Evolutionary conservation across 2,888 invertebrate genomes (phyloP).

Genomic region (Agrotis exclamationis): DNA sequence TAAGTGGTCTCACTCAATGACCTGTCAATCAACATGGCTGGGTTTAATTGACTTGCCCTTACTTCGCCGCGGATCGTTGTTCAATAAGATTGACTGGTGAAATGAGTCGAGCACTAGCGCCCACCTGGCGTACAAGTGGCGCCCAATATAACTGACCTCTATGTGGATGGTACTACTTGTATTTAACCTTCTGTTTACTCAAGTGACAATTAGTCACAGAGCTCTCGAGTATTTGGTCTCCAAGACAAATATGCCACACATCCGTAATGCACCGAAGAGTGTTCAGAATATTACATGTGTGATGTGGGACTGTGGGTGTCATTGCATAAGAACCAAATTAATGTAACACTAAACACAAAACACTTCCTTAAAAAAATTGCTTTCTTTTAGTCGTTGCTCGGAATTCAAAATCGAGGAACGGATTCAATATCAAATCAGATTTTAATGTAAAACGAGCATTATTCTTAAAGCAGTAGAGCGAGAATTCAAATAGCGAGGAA

Average conservation of each 20-base stretch:
- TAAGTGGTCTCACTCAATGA: slow-evolving; percentile 68
- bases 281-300: slow-evolving; percentile 34
- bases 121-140: slow-evolving; percentile 76
- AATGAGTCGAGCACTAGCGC: slow-evolving; percentile 66
- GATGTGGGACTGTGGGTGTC: too few species aligned
- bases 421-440: slow-evolving; percentile 73
- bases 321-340: slow-evolving; percentile 79
- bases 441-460: slow-evolving; percentile 59
- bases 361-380: slow-evolving; percentile 87
- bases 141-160: slow-evolving; percentile 79
- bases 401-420: slow-evolving; percentile 89
- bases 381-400: slow-evolving; percentile 86
- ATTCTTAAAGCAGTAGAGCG: slow-evolving; percentile 66
- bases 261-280: slow-evolving; percentile 32
- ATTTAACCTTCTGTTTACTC: slow-evolving; percentile 59
- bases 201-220: slow-evolving; percentile 63
- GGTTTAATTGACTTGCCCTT: slow-evolving; percentile 71
- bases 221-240: slow-evolving; percentile 24
- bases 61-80: slow-evolving; percentile 61
- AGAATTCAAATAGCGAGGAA: slow-evolving; percentile 65
- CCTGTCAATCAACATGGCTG: slow-evolving; percentile 74
- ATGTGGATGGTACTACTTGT: slow-evolving; percentile 55
- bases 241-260: slow-evolving; percentile 40
- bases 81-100: slow-evolving; percentile 72
- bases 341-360: slow-evolving; percentile 78